Base-by-base conservation (phyloP, 2,888 invertebrate genomes). In the Acronicta alni region DNA sequence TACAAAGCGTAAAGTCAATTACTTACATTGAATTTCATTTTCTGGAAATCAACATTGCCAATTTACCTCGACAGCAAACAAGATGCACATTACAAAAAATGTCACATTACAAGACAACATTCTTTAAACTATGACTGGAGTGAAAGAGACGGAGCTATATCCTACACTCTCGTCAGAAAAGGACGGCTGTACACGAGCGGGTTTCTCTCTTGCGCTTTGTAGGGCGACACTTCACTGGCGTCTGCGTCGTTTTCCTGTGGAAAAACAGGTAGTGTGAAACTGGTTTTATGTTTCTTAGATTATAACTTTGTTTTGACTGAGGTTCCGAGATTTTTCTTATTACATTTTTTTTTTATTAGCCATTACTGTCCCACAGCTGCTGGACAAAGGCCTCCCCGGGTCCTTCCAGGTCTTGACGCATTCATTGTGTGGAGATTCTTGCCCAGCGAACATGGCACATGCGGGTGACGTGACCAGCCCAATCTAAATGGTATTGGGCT, bases 181-280 rank as follows among this genome's bases (percentile, higher is more conserved):
- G 84, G 85, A 38, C 77, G 78, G 30, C n/a, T 54, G 7, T 68
- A 77, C 15, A 77, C 44, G 16, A 80, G 78, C 5, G 80, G 74
- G 51, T 67, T 81, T 37, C 83, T 75, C 46, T 90, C 89, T 42
- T 92, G 91, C 0, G 82, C 90, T 56, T 86, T 80, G 83, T 92
- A 93, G 0, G 93, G 93, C 0, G 86, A 74, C 51, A 84, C 83
- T 15, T 84, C 81, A 14, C 84, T 65, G 6, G 84, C 57, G 26
- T 88, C 89, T 0, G 83, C 66, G 8, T 91, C 91, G 0, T 77
- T 57, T 32, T 91, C 91, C 92, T 92, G 86, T 26, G 38, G 35
- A 51, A 8, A 43, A 7, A 79, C 46, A 15, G 43, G 52, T 43
- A 35, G 10, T 15, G 14, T 37, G 18, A 12, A 15, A 48, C 38